phyloP scores from a whole-genome alignment of 2,888 invertebrate species.

The Frankliniella fusca region DNA sequence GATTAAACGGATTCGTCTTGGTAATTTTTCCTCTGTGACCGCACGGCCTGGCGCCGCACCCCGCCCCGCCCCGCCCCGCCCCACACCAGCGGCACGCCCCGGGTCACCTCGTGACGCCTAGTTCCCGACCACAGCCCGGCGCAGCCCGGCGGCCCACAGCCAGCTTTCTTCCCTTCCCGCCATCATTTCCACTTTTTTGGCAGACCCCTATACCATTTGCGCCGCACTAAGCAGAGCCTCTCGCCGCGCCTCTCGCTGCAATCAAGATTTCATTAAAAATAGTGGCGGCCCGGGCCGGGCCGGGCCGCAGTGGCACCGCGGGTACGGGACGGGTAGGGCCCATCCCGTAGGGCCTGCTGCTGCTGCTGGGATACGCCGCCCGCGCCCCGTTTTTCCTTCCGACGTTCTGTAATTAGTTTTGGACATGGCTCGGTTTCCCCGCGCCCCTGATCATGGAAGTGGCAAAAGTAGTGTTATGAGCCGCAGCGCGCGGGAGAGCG shows the following conservation, averaged over 20 bases:
- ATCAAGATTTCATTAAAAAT: conserved; percentile 27
- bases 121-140: conserved; percentile 1
- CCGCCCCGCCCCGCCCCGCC: not conserved
- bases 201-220: not conserved
- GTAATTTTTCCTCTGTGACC: not conserved
- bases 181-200: conserved; percentile 18
- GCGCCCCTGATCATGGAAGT: conserved; percentile 17
- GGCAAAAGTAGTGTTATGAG: not conserved
- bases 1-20: too few relatives aligned
- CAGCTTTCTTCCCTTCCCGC: conserved; percentile 17
- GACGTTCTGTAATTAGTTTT: conserved; percentile 15
- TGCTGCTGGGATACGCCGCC: too few relatives aligned
- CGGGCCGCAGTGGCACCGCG: too few relatives aligned
- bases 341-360: too few relatives aligned
- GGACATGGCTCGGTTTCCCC: conserved; percentile 20
- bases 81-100: not conserved
- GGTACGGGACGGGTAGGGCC: too few relatives aligned
- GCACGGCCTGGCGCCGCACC: not conserved
- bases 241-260: not conserved
- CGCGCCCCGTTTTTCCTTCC: conserved; percentile 13
- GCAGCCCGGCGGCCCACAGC: too few relatives aligned
- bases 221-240: conserved; percentile 6
- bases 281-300: not conserved
- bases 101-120: not conserved
- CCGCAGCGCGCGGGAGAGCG: not conserved